Base-by-base conservation (phyloP, 2,888 invertebrate genomes). In the Troilus luridus region DNA sequence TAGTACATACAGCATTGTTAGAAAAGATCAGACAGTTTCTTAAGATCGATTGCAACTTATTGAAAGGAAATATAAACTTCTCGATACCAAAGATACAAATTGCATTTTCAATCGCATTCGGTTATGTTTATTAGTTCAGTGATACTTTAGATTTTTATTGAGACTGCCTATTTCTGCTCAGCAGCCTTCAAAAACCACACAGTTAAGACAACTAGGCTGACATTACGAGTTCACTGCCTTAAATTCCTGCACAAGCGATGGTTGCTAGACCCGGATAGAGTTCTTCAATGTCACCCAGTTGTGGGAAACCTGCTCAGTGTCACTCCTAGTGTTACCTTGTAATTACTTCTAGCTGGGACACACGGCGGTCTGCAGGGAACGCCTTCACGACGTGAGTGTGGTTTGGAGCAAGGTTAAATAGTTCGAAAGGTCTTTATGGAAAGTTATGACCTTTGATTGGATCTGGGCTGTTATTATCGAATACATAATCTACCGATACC, bases 351-450 rank as follows among this genome's bases (percentile, higher is more conserved):
- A 12, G 67, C n/a, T 41, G 41, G 72, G 72, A 41, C 72, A 19
- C 72, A 41, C 41, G 27, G 72, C 41, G 27, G 72, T 77, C 72
- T 77, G 12, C 5, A 9, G 72, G 27, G 72, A 77, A 77, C 72
- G 72, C 72, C 72, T 41, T 41, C 27, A 24, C 24, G 67, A 12
- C 67, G 41, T 77, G 72, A 27, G 72, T 41, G 72, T 77, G 72
- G 72, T 77, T 77, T 41, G 27, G 19, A 77, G 72, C 72, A 77
- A 77, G 72, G 72, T 77, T 41, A 77, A 77, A 77, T 77, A 77
- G 72, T 77, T 77, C 6, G 27, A 77, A 77, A 77, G 72, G 72
- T 77, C 72, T 19, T 17, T 77, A 77, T 77, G 72, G 72, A 77
- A 77, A 77, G 72, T 77, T 17, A 7, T 41, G 72, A 41, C 72